Conservation (phyloP, 2,113 vertebrate species). For the Hyla sarda region DNA sequence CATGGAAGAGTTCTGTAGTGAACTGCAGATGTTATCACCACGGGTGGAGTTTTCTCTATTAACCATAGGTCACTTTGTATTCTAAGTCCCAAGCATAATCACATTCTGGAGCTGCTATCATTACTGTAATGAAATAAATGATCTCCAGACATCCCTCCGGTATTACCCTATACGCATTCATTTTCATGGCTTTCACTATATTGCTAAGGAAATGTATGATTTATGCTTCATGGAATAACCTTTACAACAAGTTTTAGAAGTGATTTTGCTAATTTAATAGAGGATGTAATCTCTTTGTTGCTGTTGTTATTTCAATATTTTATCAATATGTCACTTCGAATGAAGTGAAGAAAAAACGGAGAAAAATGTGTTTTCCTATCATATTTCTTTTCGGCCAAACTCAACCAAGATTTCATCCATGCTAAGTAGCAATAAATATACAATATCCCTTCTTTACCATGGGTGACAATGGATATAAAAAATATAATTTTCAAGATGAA, state of each 20-base stretch:
- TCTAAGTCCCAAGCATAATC: not conserved
- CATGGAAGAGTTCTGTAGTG: not conserved
- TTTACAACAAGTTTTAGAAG: slow-evolving; percentile 15
- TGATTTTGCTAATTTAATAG: slow-evolving; percentile 24
- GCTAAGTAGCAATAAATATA: slow-evolving; percentile 46
- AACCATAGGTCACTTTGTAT: slow-evolving; percentile 38
- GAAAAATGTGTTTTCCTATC: slow-evolving; percentile 21
- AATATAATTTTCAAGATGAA: slow-evolving; percentile 32
- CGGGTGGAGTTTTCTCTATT: slow-evolving; percentile 24
- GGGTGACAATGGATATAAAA: slow-evolving; percentile 29
- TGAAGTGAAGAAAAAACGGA: not conserved
- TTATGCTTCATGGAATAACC: not conserved
- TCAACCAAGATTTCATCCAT: slow-evolving; percentile 41
- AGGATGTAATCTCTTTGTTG: slow-evolving; percentile 29
- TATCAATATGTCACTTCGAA: slow-evolving; percentile 18
- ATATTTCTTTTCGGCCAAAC: not conserved
- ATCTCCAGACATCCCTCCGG: slow-evolving; percentile 5
- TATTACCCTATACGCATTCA: slow-evolving; percentile 8
- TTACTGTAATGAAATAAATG: slow-evolving; percentile 46
- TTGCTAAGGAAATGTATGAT: not conserved
- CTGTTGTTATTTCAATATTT: slow-evolving; percentile 32
- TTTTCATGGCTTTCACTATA: not conserved
- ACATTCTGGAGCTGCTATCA: not conserved
- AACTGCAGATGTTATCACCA: slow-evolving; percentile 23
- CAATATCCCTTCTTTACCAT: not conserved